These are phyloP conservation scores for Eupithecia abbreviata DNA, from an alignment of 2,888 invertebrate species.

Conservation along the genomic window DNA sequence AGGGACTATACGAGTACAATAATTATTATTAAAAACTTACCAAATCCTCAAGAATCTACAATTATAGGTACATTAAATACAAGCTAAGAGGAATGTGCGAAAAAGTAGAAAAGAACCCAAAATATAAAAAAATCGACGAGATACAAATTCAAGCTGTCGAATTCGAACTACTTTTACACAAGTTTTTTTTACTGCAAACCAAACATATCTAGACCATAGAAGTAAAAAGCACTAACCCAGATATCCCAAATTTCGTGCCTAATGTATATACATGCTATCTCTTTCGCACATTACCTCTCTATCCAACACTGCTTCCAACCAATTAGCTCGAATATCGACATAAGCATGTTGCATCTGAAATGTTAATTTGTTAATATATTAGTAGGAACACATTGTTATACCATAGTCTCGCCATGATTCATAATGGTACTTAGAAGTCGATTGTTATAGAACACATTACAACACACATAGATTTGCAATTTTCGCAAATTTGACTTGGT, in stretches of 20 bases:
- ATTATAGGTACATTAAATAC: slow-evolving; percentile 25
- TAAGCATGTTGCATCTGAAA: slow-evolving; percentile 84
- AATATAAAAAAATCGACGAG: slow-evolving; percentile 22
- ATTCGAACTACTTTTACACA: neutral
- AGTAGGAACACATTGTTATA: neutral
- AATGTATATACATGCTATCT: slow-evolving; percentile 59
- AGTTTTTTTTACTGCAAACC: neutral
- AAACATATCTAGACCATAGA: slow-evolving; percentile 12
- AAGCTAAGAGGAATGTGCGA: slow-evolving; percentile 78
- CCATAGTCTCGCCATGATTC: neutral
- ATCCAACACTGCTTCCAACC: slow-evolving; percentile 85
- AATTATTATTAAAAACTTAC: slow-evolving; percentile 21
- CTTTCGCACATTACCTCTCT: slow-evolving; percentile 85
- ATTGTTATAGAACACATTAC: neutral
- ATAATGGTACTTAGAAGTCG: neutral
- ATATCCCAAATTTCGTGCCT: slow-evolving; percentile 35
- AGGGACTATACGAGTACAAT: neutral
- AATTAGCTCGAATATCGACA: slow-evolving; percentile 84
- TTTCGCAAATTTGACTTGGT: neutral
- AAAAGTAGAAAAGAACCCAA: slow-evolving; percentile 58
- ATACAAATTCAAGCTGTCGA: neutral
- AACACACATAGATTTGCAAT: neutral
- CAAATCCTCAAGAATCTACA: slow-evolving; percentile 22
- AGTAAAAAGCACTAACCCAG: slow-evolving; percentile 40
- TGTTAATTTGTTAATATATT: slow-evolving; percentile 61